Evolutionary conservation across 1,140 invertebrate species (phyloP), one percentile per base, ranked within the genome.

Genomic region (Zaprionus ornatus): DNA sequence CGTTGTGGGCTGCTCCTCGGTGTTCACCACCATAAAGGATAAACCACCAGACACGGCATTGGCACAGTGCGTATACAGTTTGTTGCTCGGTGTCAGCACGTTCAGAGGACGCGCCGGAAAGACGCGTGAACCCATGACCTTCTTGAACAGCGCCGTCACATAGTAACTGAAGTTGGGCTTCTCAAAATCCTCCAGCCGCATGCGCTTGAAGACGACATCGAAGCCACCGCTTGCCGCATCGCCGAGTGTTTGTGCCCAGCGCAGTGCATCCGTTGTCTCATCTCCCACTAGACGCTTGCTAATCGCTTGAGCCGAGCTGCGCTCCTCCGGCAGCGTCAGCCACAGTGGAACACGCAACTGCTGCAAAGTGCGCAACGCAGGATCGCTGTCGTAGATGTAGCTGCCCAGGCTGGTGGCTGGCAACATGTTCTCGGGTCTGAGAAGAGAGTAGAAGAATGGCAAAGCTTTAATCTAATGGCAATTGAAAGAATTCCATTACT

Each of bases 11-110:
- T 81, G 69, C 2, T 92, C 85, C 45, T 91, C 85, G 0, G 80
- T 91, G 50, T 92, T 92, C 27, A 92, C 80, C 35, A 92, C 90
- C 91, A 92, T 92, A 17, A 92, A 90, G 1, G 91, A 78, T 37
- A 92, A 52, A 25, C 85, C 92, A 0, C 91, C 91, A 0, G 90
- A 91, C 5, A 92, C 77, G 0, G 63, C 79, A 60, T 90, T 91
- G 7, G 91, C 90, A 25, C 91, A 92, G 15, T 92, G 91, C 1
- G 91, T 88, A 13, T 92, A 92, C 1, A 92, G 50, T 9, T 92
- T 91, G 17, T 91, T 91, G 61, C 57, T 84, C 1, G 85, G 82
- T 2, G 77, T 54, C 19, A 91, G 82, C 3, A 77, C 55, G 27
- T 86, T 84, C 12, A 91, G 66, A 0, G 90, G 91, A 5, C 81